These are phyloP conservation scores for Siniperca scherzeri DNA, from an alignment of 2,797 vertebrate species.

Conservation along the genomic window DNA sequence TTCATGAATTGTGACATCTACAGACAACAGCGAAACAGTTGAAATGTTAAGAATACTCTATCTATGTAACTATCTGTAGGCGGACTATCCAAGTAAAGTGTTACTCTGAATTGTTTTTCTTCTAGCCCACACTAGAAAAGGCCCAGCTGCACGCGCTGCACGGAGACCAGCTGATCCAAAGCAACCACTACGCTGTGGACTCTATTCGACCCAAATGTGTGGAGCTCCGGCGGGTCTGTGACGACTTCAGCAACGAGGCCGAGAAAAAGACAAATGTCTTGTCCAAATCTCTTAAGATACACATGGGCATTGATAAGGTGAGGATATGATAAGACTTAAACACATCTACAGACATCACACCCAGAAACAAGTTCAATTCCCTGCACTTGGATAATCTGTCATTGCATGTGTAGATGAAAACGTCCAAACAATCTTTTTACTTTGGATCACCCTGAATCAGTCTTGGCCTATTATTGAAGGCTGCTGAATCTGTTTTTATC, in stretches of 20 bases:
- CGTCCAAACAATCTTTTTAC: not conserved
- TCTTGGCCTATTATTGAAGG: not conserved
- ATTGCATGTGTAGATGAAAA: not conserved
- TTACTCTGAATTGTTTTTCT: not conserved
- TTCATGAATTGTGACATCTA: too few relatives aligned
- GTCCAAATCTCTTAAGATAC: constrained; percentile 92
- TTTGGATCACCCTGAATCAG: not conserved
- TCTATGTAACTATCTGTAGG: too few relatives aligned
- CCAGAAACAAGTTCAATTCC: not conserved
- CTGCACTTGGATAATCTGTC: not conserved
- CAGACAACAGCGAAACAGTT: too few relatives aligned
- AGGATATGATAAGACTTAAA: not conserved
- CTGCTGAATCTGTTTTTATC: not conserved
- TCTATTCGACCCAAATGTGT: constrained; percentile 94
- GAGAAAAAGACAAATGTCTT: constrained; percentile 92
- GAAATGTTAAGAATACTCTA: too few relatives aligned
- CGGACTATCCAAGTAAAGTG: too few relatives aligned
- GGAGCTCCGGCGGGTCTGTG: constrained; percentile 93
- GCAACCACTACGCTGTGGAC: constrained; percentile 94
- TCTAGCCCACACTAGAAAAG: constrained; percentile 90
- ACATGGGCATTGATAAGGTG: constrained; percentile 92
- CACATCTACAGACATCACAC: not conserved
- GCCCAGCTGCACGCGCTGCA: constrained; percentile 91
- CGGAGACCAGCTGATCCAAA: constrained; percentile 96
- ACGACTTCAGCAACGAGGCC: constrained; percentile 93